Percentiles rank a stretch among this genome's conserved stretches.
These are phyloP conservation scores for Pycnomerus fuliginosus DNA, from an alignment of 2,888 invertebrate species.

Conservation along the genomic window DNA sequence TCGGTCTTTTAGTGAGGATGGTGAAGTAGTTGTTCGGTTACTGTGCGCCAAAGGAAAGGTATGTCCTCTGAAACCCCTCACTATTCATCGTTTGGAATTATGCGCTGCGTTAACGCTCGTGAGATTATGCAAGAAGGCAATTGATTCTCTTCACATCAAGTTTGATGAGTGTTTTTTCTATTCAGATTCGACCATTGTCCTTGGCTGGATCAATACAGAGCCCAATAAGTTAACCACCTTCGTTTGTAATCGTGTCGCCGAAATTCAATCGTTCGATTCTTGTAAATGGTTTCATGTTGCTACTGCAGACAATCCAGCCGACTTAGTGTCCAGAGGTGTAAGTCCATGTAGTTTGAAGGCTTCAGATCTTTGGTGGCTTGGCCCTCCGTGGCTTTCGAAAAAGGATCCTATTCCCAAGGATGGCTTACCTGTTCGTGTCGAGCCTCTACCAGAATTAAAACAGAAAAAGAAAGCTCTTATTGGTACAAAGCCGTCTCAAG, in stretches of 20 bases:
- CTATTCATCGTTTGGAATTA: constrained; percentile 22
- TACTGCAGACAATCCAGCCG: constrained; percentile 16
- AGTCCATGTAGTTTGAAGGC: too few species aligned
- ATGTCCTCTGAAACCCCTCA: constrained; percentile 22
- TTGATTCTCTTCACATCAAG: constrained; percentile 6
- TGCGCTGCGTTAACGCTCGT: constrained; percentile 9
- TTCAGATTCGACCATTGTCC: constrained; percentile 19
- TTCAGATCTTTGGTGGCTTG: too few species aligned
- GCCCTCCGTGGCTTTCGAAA: too few species aligned
- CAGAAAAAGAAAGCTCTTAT: too few species aligned
- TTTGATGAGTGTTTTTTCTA: constrained; percentile 8
- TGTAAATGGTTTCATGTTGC: constrained; percentile 12
- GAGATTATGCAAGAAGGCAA: constrained; percentile 5
- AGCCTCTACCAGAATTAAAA: too few species aligned
- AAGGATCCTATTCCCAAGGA: too few species aligned
- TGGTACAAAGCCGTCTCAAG: too few species aligned
- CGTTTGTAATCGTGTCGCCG: constrained; percentile 19
- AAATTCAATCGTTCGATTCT: constrained; percentile 15
- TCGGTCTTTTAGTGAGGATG: constrained; percentile 4
- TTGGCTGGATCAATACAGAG: constrained; percentile 7
- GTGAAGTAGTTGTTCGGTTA: constrained; percentile 1
- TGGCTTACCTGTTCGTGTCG: too few species aligned
- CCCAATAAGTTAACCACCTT: constrained; percentile 19
- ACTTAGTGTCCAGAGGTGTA: constrained; percentile 15
- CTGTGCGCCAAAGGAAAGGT: constrained; percentile 22